phyloP scores from a whole-genome alignment of 2,113 vertebrate genomes.

The Chascanopsetta lugubris region DNA sequence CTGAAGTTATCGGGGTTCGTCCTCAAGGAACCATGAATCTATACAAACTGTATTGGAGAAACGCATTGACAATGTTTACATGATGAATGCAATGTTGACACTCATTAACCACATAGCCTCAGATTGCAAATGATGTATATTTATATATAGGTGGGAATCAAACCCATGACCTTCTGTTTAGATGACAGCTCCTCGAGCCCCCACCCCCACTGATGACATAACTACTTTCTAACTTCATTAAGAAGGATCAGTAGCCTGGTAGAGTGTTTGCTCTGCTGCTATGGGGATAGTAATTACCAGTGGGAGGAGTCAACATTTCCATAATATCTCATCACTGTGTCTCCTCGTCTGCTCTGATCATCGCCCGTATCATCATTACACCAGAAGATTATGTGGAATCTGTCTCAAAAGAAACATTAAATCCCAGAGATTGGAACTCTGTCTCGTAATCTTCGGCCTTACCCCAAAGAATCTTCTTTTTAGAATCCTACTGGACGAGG shows the following conservation, averaged over 20 bases:
- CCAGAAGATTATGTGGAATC: conserved; percentile 11
- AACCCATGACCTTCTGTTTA: too few species aligned
- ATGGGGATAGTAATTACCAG: conserved; percentile 11
- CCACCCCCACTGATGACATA: too few species aligned
- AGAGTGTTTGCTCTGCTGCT: background rate
- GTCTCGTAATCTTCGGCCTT: conserved; percentile 8
- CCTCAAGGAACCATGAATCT: background rate
- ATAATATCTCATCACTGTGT: conserved; percentile 11
- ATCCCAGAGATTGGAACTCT: conserved; percentile 12
- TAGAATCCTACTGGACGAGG: conserved; percentile 7
- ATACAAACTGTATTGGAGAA: too few species aligned
- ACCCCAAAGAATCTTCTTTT: conserved; percentile 5
- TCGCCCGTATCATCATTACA: background rate
- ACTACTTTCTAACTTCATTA: background rate
- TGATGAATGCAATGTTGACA: background rate
- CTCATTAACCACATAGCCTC: too few species aligned
- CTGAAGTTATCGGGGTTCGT: background rate
- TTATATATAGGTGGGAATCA: too few species aligned
- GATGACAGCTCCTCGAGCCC: too few species aligned
- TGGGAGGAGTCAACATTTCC: background rate
- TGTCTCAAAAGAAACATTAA: conserved; percentile 7
- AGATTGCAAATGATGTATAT: too few species aligned
- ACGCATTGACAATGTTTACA: too few species aligned
- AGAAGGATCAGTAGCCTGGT: background rate
- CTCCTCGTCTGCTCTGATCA: background rate